Conservation (phyloP, 2,113 vertebrate species). For the Fulica atra region DNA sequence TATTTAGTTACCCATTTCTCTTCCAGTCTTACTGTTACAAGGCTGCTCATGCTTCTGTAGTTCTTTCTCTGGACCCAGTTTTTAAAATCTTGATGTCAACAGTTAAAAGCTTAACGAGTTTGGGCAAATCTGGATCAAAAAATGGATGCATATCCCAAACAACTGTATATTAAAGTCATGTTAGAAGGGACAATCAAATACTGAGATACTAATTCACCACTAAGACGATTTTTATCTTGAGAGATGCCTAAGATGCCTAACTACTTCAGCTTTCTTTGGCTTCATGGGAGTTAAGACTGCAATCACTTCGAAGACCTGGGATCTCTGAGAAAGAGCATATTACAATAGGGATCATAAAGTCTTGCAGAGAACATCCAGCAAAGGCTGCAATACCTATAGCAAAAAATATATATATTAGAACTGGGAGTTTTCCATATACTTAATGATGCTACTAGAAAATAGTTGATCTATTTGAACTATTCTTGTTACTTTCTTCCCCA, state of each 20-base stretch:
- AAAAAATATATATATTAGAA: neutral
- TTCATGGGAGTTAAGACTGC: neutral
- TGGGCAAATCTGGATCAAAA: neutral
- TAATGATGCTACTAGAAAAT: constrained; percentile 12
- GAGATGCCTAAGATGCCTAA: neutral
- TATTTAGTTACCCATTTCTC: neutral
- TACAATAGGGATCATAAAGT: neutral
- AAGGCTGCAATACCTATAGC: neutral
- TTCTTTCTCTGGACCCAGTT: neutral
- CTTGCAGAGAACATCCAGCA: constrained; percentile 4
- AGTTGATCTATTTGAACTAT: neutral
- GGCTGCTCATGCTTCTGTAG: neutral
- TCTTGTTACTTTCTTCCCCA: neutral
- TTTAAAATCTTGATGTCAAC: neutral
- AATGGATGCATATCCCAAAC: neutral
- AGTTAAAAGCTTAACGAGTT: neutral
- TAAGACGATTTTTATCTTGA: neutral
- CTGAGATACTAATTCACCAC: neutral
- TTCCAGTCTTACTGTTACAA: neutral
- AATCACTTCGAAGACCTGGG: neutral
- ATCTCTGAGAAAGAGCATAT: constrained; percentile 11
- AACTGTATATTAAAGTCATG: neutral
- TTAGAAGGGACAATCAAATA: neutral
- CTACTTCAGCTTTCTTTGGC: neutral
- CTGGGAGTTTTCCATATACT: neutral